phyloP scores from a whole-genome alignment of 1,140 invertebrate species.

The Drosophila parvula region DNA sequence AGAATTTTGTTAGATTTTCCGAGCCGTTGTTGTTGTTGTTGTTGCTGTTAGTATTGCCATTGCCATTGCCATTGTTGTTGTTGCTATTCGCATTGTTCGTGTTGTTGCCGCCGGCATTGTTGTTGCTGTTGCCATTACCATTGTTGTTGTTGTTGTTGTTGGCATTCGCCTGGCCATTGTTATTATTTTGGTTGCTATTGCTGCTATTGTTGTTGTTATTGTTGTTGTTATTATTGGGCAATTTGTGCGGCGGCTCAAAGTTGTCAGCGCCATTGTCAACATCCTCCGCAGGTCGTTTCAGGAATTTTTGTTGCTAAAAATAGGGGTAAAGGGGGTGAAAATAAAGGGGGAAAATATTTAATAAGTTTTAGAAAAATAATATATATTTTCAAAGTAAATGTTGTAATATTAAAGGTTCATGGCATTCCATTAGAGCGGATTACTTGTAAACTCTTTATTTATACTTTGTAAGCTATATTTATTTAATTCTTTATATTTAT shows the following conservation, averaged over 20 bases:
- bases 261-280: constrained; percentile 87
- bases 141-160: constrained; percentile 76
- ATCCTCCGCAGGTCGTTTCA: constrained; percentile 90
- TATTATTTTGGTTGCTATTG: constrained; percentile 76
- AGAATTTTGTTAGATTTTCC: constrained; percentile 91
- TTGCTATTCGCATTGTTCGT: constrained; percentile 54
- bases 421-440: neutral
- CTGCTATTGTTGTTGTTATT: constrained; percentile 83
- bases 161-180: constrained; percentile 84
- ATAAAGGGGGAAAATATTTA: neutral
- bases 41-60: constrained; percentile 67
- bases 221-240: constrained; percentile 88
- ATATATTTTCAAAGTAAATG: neutral
- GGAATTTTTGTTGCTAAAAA: constrained; percentile 92
- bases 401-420: neutral
- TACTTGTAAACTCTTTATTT: neutral
- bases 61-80: constrained; percentile 85
- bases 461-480: neutral
- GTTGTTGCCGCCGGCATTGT: constrained; percentile 37
- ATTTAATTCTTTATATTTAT: neutral
- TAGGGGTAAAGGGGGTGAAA: neutral
- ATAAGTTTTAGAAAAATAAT: neutral
- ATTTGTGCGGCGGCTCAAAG: constrained; percentile 90
- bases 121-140: constrained; percentile 85
- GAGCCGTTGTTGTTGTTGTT: constrained; percentile 66